A percentile compares a stretch with the other conserved stretches of the same genome.
Evolutionary conservation across 1,140 invertebrate species (phyloP).

Genomic region (Zaprionus africanus): DNA sequence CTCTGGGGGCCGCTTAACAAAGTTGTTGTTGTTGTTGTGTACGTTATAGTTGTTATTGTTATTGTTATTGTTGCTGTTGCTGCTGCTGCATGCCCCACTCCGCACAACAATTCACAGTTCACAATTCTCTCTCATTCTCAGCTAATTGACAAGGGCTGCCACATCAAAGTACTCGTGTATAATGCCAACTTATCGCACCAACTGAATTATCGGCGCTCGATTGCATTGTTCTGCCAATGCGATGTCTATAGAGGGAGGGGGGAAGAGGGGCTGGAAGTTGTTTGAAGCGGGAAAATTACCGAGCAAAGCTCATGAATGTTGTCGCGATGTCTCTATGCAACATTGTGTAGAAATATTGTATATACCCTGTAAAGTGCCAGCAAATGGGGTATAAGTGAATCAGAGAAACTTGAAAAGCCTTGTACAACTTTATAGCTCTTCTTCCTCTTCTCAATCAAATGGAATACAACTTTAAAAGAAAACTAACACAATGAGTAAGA

Average conservation of each 20-base stretch:
- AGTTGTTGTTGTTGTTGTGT: not conserved
- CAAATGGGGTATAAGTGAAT: no score
- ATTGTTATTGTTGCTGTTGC: conserved; percentile 18
- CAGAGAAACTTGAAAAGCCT: no score
- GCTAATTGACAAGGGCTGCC: conserved; percentile 54
- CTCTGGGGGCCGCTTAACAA: conserved; percentile 46
- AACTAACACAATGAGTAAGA: no score
- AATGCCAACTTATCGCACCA: not conserved
- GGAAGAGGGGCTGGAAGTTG: no score
- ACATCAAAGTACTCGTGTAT: not conserved
- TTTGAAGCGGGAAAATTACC: no score
- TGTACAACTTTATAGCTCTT: no score
- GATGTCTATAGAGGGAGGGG: not conserved
- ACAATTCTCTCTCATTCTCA: conserved; percentile 54
- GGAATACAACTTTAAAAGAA: no score
- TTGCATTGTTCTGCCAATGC: no score
- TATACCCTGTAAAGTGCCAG: not conserved
- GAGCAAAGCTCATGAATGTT: no score
- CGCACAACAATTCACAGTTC: conserved; percentile 22
- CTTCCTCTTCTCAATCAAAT: no score
- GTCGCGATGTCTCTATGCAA: no score
- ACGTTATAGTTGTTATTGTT: conserved; percentile 10
- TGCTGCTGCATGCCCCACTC: conserved; percentile 43
- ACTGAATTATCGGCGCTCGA: not conserved
- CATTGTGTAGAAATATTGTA: not conserved